Conservation (phyloP, 2,888 invertebrate genomes). For the Tromatobia lineatoria region DNA sequence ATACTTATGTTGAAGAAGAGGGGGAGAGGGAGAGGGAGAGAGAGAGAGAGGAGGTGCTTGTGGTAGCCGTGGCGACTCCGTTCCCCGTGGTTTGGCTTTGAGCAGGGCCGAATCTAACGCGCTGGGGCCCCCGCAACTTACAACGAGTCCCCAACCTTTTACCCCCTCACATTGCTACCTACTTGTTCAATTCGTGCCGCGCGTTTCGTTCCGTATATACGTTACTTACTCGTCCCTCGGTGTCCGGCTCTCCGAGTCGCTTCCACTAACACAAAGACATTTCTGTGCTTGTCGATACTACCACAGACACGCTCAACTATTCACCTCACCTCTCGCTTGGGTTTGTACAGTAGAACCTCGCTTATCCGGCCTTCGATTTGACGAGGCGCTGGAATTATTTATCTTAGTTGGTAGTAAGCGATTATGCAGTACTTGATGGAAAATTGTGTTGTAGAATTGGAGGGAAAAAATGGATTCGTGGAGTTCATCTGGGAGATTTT, state of each 20-base stretch:
- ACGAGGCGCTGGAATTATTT: too few relatives aligned
- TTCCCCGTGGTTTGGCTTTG: slow-evolving; percentile 72
- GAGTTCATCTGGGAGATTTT: too few relatives aligned
- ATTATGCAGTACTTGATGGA: too few relatives aligned
- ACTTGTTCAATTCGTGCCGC: slow-evolving; percentile 18
- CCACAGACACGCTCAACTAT: slow-evolving; percentile 1
- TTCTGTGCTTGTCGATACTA: too few relatives aligned
- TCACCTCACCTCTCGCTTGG: too few relatives aligned
- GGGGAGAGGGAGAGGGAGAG: too few relatives aligned
- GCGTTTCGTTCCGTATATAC: slow-evolving; percentile 9
- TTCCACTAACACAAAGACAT: background rate
- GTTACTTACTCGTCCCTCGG: background rate
- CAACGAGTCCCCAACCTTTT: slow-evolving; percentile 43
- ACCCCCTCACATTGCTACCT: background rate
- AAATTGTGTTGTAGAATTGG: too few relatives aligned
- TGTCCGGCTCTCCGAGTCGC: background rate
- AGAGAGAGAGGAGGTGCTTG: background rate
- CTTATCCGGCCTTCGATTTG: too few relatives aligned
- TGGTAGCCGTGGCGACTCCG: slow-evolving; percentile 56
- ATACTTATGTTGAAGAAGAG: background rate
- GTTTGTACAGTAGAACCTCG: too few relatives aligned
- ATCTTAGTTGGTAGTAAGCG: too few relatives aligned
- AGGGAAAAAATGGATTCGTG: too few relatives aligned
- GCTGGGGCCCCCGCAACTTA: slow-evolving; percentile 70
- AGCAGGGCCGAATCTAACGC: slow-evolving; percentile 74